Evolutionary conservation across 2,888 invertebrate species (phyloP).

Genomic region (Autographa gamma): DNA sequence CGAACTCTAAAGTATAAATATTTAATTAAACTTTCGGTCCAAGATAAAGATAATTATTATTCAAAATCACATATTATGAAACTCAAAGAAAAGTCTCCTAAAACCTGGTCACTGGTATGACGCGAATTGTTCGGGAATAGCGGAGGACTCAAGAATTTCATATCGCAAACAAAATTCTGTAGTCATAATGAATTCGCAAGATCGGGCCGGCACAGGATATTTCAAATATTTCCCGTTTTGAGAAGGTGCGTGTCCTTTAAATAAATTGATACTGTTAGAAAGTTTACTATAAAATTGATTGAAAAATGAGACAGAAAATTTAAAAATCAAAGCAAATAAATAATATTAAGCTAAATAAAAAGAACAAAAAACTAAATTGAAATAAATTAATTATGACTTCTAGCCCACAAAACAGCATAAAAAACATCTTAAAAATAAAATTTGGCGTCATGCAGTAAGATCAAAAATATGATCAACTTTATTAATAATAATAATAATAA

Average conservation of each 20-base stretch:
- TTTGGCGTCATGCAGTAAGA: background rate
- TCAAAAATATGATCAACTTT: background rate
- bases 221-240: conserved; percentile 54
- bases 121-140: conserved; percentile 68
- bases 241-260: conserved; percentile 42
- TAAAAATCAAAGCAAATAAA: too few species aligned
- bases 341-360: too few species aligned
- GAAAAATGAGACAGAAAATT: background rate
- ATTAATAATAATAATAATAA: too few species aligned
- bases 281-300: conserved; percentile 17
- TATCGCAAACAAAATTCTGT: conserved; percentile 80
- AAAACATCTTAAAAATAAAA: background rate
- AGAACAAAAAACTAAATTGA: too few species aligned
- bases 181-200: conserved; percentile 76
- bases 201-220: conserved; percentile 54
- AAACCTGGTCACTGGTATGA: conserved; percentile 62
- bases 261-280: conserved; percentile 31
- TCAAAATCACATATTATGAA: conserved; percentile 19
- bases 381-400: too few species aligned
- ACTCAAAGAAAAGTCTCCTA: conserved; percentile 45
- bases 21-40: too few species aligned
- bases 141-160: conserved; percentile 77
- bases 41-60: background rate
- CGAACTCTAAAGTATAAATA: too few species aligned
- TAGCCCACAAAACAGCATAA: too few species aligned